These are phyloP conservation scores for Andrena dorsata DNA, from an alignment of 2,888 invertebrate species.

Conservation along the genomic window DNA sequence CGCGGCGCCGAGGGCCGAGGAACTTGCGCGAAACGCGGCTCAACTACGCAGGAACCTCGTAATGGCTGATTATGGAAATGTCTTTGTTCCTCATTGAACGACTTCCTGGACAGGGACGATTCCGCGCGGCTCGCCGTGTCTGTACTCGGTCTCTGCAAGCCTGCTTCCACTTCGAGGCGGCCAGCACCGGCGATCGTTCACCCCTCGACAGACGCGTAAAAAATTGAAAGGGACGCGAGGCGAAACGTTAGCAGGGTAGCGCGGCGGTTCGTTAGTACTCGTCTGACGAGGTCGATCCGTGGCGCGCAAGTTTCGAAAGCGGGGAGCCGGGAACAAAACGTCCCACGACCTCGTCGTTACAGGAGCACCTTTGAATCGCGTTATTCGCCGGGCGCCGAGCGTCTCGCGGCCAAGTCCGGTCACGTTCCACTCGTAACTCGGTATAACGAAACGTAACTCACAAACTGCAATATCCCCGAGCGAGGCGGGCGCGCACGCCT, in stretches of 20 bases:
- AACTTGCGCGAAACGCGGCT: conserved; percentile 45
- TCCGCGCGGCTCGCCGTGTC: conserved; percentile 18
- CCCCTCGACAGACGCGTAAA: not conserved
- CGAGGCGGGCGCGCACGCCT: conserved; percentile 47
- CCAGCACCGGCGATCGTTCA: not conserved
- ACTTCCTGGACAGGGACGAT: conserved; percentile 62
- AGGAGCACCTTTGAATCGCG: conserved; percentile 59
- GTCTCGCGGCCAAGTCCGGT: conserved; percentile 75
- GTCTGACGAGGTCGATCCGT: conserved; percentile 11
- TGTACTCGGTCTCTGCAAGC: not conserved
- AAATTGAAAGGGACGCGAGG: conserved; percentile 20
- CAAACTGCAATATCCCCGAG: conserved; percentile 75
- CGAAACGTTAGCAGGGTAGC: not conserved
- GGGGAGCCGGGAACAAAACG: conserved; percentile 47
- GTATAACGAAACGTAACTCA: conserved; percentile 81
- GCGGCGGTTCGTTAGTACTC: conserved; percentile 10
- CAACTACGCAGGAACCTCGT: conserved; percentile 55
- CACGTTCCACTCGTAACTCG: conserved; percentile 81
- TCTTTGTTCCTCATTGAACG: conserved; percentile 71
- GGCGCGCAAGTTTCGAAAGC: conserved; percentile 30
- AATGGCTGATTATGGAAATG: conserved; percentile 72
- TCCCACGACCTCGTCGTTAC: conserved; percentile 48
- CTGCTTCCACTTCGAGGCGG: not conserved
- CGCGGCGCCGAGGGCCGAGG: conserved; percentile 22
- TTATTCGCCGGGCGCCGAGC: conserved; percentile 54